phyloP scores from a whole-genome alignment of 2,888 invertebrate species.

The Arctia plantaginis region DNA sequence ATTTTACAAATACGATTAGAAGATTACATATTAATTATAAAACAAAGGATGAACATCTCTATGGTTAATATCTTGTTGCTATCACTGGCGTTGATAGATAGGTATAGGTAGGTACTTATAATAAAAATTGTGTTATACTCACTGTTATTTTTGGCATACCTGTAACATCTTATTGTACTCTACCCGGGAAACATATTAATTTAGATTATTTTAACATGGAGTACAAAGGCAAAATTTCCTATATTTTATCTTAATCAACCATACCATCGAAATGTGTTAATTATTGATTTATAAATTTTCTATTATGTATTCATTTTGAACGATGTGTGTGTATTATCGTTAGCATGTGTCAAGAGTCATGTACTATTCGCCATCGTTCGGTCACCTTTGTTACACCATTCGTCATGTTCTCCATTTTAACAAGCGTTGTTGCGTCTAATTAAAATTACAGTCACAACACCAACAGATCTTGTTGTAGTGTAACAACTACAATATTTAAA shows the following conservation, averaged over 20 bases:
- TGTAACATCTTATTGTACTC: neutral
- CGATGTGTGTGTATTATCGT: neutral
- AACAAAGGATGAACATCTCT: no score
- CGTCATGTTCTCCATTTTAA: slow-evolving; percentile 39
- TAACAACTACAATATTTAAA: slow-evolving; percentile 37
- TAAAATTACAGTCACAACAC: slow-evolving; percentile 46
- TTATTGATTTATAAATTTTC: neutral
- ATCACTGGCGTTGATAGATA: no score
- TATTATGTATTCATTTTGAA: neutral
- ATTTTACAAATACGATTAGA: no score
- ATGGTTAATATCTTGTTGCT: no score
- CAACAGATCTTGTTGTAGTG: slow-evolving; percentile 40
- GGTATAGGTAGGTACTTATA: no score
- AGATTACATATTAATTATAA: no score
- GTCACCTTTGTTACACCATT: slow-evolving; percentile 39
- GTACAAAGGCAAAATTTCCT: neutral
- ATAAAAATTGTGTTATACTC: no score
- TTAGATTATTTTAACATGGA: neutral
- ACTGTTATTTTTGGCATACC: neutral
- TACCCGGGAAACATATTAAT: neutral
- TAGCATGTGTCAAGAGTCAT: slow-evolving; percentile 2
- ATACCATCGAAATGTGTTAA: neutral
- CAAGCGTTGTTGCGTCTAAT: slow-evolving; percentile 39
- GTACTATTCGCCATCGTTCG: slow-evolving; percentile 24
- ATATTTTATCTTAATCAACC: neutral